Conservation (phyloP, 92 coral and sea anemone species). For the Zoanthus gigantus region DNA sequence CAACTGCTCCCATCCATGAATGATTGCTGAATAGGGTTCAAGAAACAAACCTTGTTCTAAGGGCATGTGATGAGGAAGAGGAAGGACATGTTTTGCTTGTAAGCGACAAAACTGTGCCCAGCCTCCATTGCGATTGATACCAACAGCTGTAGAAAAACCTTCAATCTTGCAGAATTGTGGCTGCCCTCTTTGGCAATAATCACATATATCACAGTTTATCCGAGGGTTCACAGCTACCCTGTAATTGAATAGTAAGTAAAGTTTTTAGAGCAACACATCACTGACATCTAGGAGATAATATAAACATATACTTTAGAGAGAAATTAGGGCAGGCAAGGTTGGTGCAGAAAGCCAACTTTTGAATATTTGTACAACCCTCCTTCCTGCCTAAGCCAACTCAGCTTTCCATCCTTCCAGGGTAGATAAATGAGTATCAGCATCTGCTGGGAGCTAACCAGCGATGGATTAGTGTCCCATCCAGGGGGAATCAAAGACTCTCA, state of each 20-base stretch:
- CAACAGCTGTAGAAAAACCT: slow-evolving; percentile 76
- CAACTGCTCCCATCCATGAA: slow-evolving; percentile 84
- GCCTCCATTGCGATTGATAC: slow-evolving; percentile 92
- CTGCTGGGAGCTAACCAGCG: no score
- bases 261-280: neutral
- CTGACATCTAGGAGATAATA: no score
- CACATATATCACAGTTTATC: slow-evolving; percentile 84
- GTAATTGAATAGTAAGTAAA: neutral
- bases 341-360: no score
- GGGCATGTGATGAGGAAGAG: slow-evolving; percentile 84
- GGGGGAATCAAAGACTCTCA: no score
- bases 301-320: no score
- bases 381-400: no score
- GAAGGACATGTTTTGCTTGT: slow-evolving; percentile 78
- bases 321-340: no score
- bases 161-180: slow-evolving; percentile 90
- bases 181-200: slow-evolving; percentile 83
- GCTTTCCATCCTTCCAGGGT: no score
- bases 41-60: slow-evolving; percentile 83
- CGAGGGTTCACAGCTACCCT: slow-evolving; percentile 89
- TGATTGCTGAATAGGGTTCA: slow-evolving; percentile 84
- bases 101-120: slow-evolving; percentile 95
- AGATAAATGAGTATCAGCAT: no score
- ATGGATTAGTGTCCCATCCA: no score
- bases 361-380: no score